Evolutionary conservation across 2,113 vertebrate species (phyloP), one percentile per base, ranked within the genome.

Genomic region (Jacana jacana): DNA sequence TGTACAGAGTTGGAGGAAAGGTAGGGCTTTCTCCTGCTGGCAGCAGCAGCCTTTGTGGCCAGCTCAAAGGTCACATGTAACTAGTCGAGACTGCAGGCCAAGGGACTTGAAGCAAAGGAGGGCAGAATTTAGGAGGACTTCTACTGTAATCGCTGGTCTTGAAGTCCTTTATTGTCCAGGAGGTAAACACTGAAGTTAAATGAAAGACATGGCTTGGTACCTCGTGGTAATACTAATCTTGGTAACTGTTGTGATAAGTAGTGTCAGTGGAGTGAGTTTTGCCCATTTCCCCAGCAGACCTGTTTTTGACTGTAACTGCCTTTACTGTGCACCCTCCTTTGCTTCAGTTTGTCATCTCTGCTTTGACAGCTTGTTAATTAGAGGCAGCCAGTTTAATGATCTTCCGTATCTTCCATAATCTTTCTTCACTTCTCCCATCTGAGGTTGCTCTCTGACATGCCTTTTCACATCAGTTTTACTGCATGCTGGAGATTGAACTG

Each of bases 201-300:
- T 10, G 22, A 30, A 52, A 5, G 35, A 10, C 0, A 6, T 70
- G 72, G 13, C 60, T 61, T n/a, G 65, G 30, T 1, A 1, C 28
- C 33, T 75, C 37, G 49, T 46, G 33, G 30, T 31, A 8, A 35
- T n/a, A 6, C 15, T 35, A 1, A 7, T 42, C 8, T 20, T 3
- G 0, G 11, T 30, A 0, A 1, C 77, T 31, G 49, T 8, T 52
- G 73, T 52, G 37, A 5, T 8, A 20, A 44, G 48, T 27, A 10
- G 37, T 6, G 14, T 33, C 28, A 6, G 4, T 16, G 46, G 18
- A 52, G 31, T 0, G 2, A 61, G 40, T 33, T 61, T 24, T 24
- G 86, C 22, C 51, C 4, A 2, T 24, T 64, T 44, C 65, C 49
- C 35, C 17, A n/a, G 2, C n/a, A 22, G 52, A 22, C 17, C 6